Evolutionary conservation across 2,113 vertebrate species (phyloP).

Genomic region (Vidua macroura): DNA sequence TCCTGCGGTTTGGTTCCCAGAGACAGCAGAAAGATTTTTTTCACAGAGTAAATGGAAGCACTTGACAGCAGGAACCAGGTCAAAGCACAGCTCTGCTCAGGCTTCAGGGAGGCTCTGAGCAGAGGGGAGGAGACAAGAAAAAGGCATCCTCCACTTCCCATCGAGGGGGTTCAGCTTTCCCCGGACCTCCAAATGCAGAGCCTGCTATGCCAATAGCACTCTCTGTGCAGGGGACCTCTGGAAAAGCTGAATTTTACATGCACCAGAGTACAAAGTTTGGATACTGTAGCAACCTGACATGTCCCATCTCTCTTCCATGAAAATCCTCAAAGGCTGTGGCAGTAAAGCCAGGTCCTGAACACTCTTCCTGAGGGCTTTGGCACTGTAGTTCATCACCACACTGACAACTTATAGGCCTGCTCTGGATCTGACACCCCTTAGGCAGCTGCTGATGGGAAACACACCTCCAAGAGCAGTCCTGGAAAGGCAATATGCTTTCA

Average conservation of each 20-base stretch:
- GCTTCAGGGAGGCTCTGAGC: background rate
- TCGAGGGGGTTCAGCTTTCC: background rate
- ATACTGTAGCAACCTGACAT: background rate
- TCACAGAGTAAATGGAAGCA: background rate
- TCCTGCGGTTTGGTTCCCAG: background rate
- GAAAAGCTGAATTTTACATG: background rate
- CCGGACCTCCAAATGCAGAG: accelerated
- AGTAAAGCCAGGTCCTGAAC: background rate
- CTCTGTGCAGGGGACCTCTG: background rate
- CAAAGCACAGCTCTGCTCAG: constrained; percentile 2
- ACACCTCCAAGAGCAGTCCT: background rate
- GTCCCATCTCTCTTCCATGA: background rate
- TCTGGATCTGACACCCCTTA: background rate
- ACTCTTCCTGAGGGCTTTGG: background rate
- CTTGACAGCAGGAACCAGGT: constrained; percentile 23
- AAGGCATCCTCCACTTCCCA: background rate
- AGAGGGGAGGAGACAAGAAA: background rate
- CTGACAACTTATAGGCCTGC: background rate
- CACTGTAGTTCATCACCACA: background rate
- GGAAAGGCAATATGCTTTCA: background rate
- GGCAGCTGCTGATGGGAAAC: background rate
- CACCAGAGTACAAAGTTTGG: background rate
- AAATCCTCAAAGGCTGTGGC: background rate
- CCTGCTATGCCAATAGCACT: background rate
- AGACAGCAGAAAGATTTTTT: background rate